Evolutionary conservation across 2,797 vertebrate species (phyloP), one percentile per base, ranked within the genome.

Genomic region (Sitta carolinensis): DNA sequence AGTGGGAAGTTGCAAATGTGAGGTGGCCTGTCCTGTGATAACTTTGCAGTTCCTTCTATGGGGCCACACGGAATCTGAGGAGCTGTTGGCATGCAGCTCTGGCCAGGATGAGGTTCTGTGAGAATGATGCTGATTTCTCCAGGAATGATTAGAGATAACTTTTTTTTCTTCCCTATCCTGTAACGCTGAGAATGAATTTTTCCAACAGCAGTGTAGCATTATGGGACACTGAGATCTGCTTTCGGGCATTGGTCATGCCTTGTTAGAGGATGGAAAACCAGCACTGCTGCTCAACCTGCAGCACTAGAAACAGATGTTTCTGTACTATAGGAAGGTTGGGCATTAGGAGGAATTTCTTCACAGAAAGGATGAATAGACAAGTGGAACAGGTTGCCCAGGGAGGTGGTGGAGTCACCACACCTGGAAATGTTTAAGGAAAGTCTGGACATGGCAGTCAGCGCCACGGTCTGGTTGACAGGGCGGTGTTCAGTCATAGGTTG

Each of bases 1-100:
- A 6, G 8, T 1, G 22, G 26, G 25, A 62, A 18, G 48, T 15
- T 7, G 1, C 10, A 43, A 2, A 3, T 0, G 1, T 2, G 7
- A 8, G 12, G 17, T 26, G 47, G 30, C 13, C 42, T 14, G 47
- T 18, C 27, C 34, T 68, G 9, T 55, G 36, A 10, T 25, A 47
- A 16, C 14, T 45, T 23, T 11, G 29, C 42, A 21, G 42, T 0
- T 10, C 23, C 23, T 42, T 7, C 23, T 2, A 13, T 1, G 2
- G 6, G 20, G 12, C 7, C 22, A 16, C 3, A 1, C 0, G 0
- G 54, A 38, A 58, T 5, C 9, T 18, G 11, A 32, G 48, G 20
- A 69, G n/a, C 9, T 17, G 7, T 11, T 3, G 7, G 42, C 43
- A 27, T 2, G 13, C 0, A 0, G 29, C 36, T 54, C 38, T 34